Base-by-base conservation (phyloP, 2,797 vertebrate species). In the Sphenodon punctatus region DNA sequence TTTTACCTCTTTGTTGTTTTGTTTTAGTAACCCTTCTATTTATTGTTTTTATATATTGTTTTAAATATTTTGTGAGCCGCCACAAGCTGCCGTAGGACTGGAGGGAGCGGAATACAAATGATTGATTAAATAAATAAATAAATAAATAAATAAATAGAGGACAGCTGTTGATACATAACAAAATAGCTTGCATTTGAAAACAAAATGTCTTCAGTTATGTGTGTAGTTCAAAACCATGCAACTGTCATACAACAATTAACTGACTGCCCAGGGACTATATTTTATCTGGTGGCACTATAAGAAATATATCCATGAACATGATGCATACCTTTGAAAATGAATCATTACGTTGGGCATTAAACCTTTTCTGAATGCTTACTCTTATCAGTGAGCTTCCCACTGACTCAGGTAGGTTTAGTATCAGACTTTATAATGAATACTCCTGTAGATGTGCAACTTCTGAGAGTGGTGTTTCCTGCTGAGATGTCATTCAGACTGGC, bases 161-260 rank as follows among this genome's bases (percentile, higher is more conserved):
- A 41, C 65, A 75, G 5, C 17, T 74, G 6, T 75, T 78, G 1
- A 2, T 77, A 80, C 86, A 45, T 67, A 58, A 7, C 3, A 45
- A 45, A 45, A 79, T 83, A 51, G 51, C 11, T 60, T 71, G n/a
- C n/a, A 34, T 15, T 19, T 43, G 74, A 48, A 87, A n/a, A n/a
- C n/a, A 30, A 84, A 68, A 58, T 67, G 11, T 75, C 71, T 15
- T 80, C 19, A 49, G 60, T 64, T 58, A 58, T 10, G 15, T 58
- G 4, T 58, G 32, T 55, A 48, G 46, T 4, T 0, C 0, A 25
- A 34, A 66, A 36, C 56, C 74, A 34, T 36, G 36, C 34, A 9
- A 36, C 36, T 30, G 51, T 61, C 5, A 2, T 53, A 61, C 64
- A 34, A 49, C 56, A 59, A 51, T 69, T 64, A 16, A 23, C n/a